Percentiles rank a stretch among this genome's conserved stretches.
Evolutionary conservation across 2,888 invertebrate species (phyloP).

Genomic region (Fragum whitleyi): DNA sequence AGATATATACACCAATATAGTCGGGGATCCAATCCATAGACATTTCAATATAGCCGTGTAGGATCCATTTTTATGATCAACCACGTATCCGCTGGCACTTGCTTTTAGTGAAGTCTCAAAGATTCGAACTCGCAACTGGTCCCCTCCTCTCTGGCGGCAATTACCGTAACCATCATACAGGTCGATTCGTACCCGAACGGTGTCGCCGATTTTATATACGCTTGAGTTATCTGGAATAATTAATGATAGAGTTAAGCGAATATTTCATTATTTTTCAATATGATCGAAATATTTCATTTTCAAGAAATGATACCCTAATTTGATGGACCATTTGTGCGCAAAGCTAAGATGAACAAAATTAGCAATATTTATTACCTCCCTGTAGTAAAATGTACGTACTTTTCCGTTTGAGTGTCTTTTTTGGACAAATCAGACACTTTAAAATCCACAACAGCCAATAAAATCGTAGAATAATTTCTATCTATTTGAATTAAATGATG

Average conservation of each 20-base stretch:
- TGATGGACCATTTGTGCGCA: no score
- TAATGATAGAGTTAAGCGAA: no score
- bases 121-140: conserved; percentile 25
- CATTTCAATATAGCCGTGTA: conserved; percentile 13
- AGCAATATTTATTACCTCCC: no score
- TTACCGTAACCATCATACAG: conserved; percentile 10
- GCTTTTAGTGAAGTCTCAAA: conserved; percentile 9
- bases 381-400: no score
- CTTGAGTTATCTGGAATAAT: neutral
- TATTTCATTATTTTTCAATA: neutral
- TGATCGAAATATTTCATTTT: neutral
- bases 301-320: no score
- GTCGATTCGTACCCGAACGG: conserved; percentile 4
- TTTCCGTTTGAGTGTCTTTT: no score
- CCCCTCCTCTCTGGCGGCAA: conserved; percentile 1
- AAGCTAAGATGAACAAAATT: no score
- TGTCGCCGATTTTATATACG: neutral
- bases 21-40: conserved; percentile 14
- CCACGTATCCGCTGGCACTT: neutral
- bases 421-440: no score
- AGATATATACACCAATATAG: conserved; percentile 9
- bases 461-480: no score
- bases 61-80: conserved; percentile 16
- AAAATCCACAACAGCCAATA: no score
- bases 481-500: no score